These are phyloP conservation scores for Prolemur simus DNA, from an alignment of 2,113 vertebrate species.

Conservation along the genomic window DNA sequence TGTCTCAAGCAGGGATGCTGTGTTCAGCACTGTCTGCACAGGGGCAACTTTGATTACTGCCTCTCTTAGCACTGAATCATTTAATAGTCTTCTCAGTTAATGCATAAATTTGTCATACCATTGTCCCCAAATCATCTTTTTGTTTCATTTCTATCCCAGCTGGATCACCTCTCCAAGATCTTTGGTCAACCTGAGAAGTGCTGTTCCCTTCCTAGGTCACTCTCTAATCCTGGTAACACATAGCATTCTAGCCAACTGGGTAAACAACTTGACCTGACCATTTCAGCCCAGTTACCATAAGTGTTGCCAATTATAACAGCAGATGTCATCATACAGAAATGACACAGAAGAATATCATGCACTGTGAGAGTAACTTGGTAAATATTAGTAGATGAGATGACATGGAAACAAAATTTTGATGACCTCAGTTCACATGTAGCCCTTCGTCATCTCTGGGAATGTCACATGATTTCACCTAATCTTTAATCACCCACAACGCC, in stretches of 20 bases:
- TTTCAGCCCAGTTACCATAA: neutral
- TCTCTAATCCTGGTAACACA: neutral
- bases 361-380: neutral
- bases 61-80: neutral
- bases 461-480: slow-evolving; percentile 51
- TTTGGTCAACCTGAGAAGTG: neutral
- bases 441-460: slow-evolving; percentile 29
- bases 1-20: neutral
- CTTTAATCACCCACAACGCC: neutral
- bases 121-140: neutral
- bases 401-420: neutral
- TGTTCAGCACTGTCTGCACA: neutral
- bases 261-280: slow-evolving; percentile 39
- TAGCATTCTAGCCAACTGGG: slow-evolving; percentile 58
- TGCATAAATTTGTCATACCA: neutral
- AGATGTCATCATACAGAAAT: neutral
- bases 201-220: neutral
- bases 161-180: slow-evolving; percentile 12
- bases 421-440: slow-evolving; percentile 43
- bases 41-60: neutral
- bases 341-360: slow-evolving; percentile 46
- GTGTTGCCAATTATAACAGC: slow-evolving; percentile 55
- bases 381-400: slow-evolving; percentile 15
- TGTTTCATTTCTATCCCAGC: slow-evolving; percentile 10
- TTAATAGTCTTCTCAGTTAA: neutral